Conservation (phyloP, 2,113 vertebrate genomes). For the Mionectes macconnelli region DNA sequence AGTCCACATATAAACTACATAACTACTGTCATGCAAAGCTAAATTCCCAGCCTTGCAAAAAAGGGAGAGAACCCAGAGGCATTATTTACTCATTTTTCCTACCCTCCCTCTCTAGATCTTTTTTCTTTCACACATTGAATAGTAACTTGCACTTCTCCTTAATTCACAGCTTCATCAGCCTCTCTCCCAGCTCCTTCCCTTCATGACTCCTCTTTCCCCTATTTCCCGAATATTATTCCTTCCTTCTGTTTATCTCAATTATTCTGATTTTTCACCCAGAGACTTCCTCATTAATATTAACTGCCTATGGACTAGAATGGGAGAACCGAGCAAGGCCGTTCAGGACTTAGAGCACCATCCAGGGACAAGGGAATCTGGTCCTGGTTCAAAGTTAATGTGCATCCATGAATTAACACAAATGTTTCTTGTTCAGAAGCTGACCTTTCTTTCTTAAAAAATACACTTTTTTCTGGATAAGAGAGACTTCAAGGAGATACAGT, state of each 20-base stretch:
- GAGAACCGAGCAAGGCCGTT: neutral
- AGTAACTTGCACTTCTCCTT: neutral
- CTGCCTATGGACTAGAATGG: neutral
- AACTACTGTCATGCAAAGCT: neutral
- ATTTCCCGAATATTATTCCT: neutral
- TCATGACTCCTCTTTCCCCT: neutral
- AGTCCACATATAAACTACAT: neutral
- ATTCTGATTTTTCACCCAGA: neutral
- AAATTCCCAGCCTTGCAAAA: neutral
- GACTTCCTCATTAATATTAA: neutral
- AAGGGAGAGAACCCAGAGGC: neutral
- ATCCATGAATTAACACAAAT: neutral
- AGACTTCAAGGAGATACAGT: neutral
- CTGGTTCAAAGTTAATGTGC: neutral
- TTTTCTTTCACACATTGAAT: neutral
- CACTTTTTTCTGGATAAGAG: accelerated
- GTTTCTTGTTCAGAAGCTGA: neutral
- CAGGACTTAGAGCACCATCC: neutral
- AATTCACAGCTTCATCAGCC: neutral
- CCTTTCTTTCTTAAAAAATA: neutral
- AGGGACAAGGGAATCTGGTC: neutral
- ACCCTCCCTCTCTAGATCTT: neutral
- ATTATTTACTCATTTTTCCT: neutral
- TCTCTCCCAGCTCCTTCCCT: neutral
- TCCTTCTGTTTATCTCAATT: neutral